A percentile compares a stretch with the other conserved stretches of the same genome.
Evolutionary conservation across 2,888 invertebrate species (phyloP).

Genomic region (Phania funesta): DNA sequence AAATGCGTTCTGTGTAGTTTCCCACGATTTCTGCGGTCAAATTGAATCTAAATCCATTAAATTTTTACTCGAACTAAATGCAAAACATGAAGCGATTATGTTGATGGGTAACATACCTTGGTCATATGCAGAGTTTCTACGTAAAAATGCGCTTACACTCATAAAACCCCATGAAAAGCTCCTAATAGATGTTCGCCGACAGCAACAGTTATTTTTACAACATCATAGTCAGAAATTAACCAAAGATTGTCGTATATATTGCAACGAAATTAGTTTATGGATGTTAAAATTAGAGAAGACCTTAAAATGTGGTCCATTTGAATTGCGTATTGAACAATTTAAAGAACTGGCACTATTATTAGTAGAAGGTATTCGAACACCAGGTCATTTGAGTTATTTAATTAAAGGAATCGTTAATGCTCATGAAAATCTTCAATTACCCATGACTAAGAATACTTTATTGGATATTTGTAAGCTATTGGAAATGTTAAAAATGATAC

Average conservation of each 20-base stretch:
- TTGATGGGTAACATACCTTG: slow-evolving; percentile 90
- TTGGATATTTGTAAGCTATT: slow-evolving; percentile 89
- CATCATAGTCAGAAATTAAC: slow-evolving; percentile 83
- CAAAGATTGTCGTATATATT: slow-evolving; percentile 83
- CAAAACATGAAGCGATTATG: slow-evolving; percentile 89
- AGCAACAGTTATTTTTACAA: slow-evolving; percentile 83
- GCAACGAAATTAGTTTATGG: slow-evolving; percentile 83
- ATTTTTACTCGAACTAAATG: slow-evolving; percentile 87
- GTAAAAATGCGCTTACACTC: slow-evolving; percentile 83
- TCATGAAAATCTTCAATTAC: slow-evolving; percentile 86
- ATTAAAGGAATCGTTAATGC: slow-evolving; percentile 84
- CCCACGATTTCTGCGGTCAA: slow-evolving; percentile 87
- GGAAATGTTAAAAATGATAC: slow-evolving; percentile 89
- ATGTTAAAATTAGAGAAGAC: slow-evolving; percentile 83
- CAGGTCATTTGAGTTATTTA: slow-evolving; percentile 84
- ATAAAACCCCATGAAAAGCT: slow-evolving; percentile 81
- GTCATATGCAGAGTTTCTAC: slow-evolving; percentile 91
- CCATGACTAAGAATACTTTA: slow-evolving; percentile 89
- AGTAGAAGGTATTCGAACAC: slow-evolving; percentile 84
- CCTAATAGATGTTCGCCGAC: slow-evolving; percentile 77
- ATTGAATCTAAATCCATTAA: slow-evolving; percentile 89
- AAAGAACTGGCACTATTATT: slow-evolving; percentile 78
- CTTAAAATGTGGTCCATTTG: slow-evolving; percentile 80
- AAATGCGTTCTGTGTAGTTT: slow-evolving; percentile 86
- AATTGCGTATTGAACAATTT: slow-evolving; percentile 82